Percentiles rank a stretch among this genome's conserved stretches.
These are phyloP conservation scores for Rhagophthalmus giganteus DNA, from an alignment of 2,888 invertebrate species.

Conservation along the genomic window DNA sequence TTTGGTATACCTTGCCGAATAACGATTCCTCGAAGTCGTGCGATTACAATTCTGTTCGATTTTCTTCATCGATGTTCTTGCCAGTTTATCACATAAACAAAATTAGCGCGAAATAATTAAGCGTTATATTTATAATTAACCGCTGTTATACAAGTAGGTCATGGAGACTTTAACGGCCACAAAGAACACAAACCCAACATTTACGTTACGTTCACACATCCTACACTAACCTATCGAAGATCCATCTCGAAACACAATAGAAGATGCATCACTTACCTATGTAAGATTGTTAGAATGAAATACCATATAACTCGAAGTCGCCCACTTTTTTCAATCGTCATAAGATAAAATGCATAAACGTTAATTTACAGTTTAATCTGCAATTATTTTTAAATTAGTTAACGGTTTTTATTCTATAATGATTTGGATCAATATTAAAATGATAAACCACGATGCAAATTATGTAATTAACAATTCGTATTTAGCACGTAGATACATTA, in stretches of 20 bases:
- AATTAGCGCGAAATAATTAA: no score
- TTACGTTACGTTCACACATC: background rate
- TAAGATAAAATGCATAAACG: background rate
- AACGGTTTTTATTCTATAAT: no score
- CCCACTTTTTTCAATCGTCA: background rate
- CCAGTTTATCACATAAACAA: no score
- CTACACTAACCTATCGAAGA: background rate
- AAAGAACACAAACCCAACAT: background rate
- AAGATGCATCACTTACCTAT: no score
- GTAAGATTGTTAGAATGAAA: background rate
- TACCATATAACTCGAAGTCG: background rate
- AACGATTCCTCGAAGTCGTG: background rate
- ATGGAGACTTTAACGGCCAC: background rate
- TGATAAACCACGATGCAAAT: no score
- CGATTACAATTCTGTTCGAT: background rate
- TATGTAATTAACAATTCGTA: no score
- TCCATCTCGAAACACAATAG: no score
- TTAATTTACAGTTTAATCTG: background rate
- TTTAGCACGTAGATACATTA: no score
- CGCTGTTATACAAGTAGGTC: no score
- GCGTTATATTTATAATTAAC: no score
- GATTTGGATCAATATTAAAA: background rate
- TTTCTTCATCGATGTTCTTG: background rate
- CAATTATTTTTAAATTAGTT: no score
- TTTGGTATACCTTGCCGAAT: background rate